Conservation (phyloP, 2,888 invertebrate genomes). For the Drepanosiphum platanoidis region DNA sequence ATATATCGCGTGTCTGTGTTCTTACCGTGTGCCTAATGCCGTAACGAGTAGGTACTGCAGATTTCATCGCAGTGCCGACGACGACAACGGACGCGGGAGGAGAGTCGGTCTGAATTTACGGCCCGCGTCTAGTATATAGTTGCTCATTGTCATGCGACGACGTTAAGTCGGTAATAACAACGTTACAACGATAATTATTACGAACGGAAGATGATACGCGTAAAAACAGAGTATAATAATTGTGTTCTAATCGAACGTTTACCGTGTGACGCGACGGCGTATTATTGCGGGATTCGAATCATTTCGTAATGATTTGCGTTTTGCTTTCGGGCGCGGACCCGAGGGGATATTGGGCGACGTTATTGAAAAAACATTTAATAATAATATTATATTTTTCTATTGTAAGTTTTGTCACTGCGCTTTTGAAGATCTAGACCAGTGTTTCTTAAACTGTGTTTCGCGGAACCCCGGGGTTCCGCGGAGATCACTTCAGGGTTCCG, state of each 20-base stretch:
- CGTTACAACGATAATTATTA: not conserved
- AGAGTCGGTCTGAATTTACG: not conserved
- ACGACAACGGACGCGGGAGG: not conserved
- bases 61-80: not conserved
- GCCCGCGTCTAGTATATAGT: slow-evolving; percentile 15
- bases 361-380: too few species aligned
- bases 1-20: slow-evolving; percentile 22
- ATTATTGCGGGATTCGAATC: too few species aligned
- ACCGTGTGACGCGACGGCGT: not conserved
- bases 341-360: too few species aligned
- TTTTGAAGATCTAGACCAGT: too few species aligned
- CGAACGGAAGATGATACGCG: not conserved
- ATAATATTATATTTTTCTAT: too few species aligned
- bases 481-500: too few species aligned
- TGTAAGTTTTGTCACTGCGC: too few species aligned
- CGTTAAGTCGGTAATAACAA: not conserved
- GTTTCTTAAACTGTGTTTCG: too few species aligned
- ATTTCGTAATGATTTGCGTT: too few species aligned
- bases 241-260: not conserved
- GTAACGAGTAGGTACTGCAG: not conserved
- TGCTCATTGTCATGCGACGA: slow-evolving; percentile 27
- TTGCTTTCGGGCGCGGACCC: too few species aligned
- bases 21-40: not conserved
- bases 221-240: not conserved
- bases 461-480: too few species aligned